Base-by-base conservation (phyloP, 2,888 invertebrate genomes). In the Noctua pronuba region DNA sequence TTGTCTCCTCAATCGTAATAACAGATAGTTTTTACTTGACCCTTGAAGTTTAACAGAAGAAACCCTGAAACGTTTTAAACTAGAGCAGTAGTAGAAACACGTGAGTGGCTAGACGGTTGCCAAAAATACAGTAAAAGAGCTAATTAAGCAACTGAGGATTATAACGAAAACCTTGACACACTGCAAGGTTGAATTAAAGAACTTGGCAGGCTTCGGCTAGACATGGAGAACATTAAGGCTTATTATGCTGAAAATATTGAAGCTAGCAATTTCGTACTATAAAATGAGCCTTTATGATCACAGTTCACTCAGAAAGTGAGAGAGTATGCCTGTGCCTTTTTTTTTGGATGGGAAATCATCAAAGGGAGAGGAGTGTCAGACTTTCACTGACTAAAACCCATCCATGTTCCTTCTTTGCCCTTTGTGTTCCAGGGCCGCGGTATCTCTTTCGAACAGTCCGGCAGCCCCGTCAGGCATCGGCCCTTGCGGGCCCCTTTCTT, bases 191-290 rank as follows among this genome's bases (percentile, higher is more conserved):
- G 60, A 44, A 73, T 58, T 8, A n/a, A 35, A 46, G 6, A 67
- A 74, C 52, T 74, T 31, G 31, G 8, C 31, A 73, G 79, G 79
- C n/a, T 79, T 78, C 65, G 10, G 55, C n/a, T n/a, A 24, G 41
- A 31, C 66, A 49, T 16, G 8, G 7, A 38, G 35, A 46, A 64
- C n/a, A 5, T 28, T 21, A 66, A 31, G 52, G 18, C 31, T 28
- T 13, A 49, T 38, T 10, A 38, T 38, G 28, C n/a, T 35, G 11
- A 65, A 21, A 41, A 73, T 24, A 31, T n/a, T 24, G 21, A 49
- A 44, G 31, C 41, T 16, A n/a, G 8, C 62, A 62, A 31, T 35
- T 35, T 10, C 60, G 60, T 11, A 21, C 31, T 35, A 35, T 35
- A 62, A 18, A 60, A 31, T 18, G 10, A 60, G 1, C 31, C 31